Percentiles rank a stretch among this genome's conserved stretches.
phyloP scores from a whole-genome alignment of 2,113 vertebrate species.

The Ia io region DNA sequence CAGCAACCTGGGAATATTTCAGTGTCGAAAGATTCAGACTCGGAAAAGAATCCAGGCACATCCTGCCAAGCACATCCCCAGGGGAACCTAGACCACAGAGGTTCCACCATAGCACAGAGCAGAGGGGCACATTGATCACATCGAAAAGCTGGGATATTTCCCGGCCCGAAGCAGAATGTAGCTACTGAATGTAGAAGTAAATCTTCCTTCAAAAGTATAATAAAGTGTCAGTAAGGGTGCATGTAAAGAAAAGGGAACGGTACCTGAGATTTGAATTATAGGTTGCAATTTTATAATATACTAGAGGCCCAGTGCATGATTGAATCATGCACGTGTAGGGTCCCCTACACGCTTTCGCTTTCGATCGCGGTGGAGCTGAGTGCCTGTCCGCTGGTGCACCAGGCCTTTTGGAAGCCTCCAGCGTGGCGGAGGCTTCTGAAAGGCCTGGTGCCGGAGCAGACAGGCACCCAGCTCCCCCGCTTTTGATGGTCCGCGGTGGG shows the following conservation, averaged over 20 bases:
- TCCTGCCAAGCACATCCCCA: not conserved
- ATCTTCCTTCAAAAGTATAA: not conserved
- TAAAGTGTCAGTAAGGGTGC: too few relatives aligned
- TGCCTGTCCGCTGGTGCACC: too few relatives aligned
- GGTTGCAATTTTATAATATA: not conserved
- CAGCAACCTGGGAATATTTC: not conserved
- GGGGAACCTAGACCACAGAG: not conserved
- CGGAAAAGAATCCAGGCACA: not conserved
- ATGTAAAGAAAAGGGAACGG: not conserved
- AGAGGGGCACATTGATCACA: not conserved
- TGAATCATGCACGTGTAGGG: too few relatives aligned
- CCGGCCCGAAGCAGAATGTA: not conserved
- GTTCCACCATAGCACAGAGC: rapidly evolving
- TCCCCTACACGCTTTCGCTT: too few relatives aligned
- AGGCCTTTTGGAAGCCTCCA: too few relatives aligned
- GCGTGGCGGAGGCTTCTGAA: too few relatives aligned
- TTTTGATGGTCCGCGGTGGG: too few relatives aligned
- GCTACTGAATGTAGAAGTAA: not conserved
- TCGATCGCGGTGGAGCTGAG: too few relatives aligned
- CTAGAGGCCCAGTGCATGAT: too few relatives aligned
- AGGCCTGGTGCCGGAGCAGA: too few relatives aligned
- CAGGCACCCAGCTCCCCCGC: too few relatives aligned
- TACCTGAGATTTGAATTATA: not conserved
- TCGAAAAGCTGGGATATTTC: not conserved
- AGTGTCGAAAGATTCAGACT: not conserved